phyloP scores from a whole-genome alignment of 2,888 invertebrate genomes.

The Parnassius mnemosyne region DNA sequence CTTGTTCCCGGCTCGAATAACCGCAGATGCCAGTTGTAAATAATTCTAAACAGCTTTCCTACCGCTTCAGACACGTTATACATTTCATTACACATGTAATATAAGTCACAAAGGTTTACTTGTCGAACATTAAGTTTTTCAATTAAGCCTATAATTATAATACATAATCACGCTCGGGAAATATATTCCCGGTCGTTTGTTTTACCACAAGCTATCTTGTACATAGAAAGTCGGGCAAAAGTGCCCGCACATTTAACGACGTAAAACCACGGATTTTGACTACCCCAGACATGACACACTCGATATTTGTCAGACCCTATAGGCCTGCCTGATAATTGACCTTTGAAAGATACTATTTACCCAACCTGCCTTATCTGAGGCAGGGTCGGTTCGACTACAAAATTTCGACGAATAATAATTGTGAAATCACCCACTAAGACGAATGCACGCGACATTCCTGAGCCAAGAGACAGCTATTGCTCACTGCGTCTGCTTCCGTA shows the following conservation, averaged over 20 bases:
- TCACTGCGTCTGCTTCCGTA: slow-evolving; percentile 7
- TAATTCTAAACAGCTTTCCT: slow-evolving; percentile 60
- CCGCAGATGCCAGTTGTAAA: slow-evolving; percentile 56
- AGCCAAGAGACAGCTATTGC: slow-evolving; percentile 18
- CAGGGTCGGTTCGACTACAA: slow-evolving; percentile 3
- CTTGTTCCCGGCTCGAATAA: slow-evolving; percentile 45
- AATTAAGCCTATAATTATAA: slow-evolving; percentile 50
- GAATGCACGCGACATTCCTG: slow-evolving; percentile 15
- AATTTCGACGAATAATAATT: slow-evolving; percentile 9
- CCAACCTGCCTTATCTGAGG: neutral
- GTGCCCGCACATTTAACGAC: neutral
- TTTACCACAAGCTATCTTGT: slow-evolving; percentile 5
- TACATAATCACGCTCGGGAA: slow-evolving; percentile 11
- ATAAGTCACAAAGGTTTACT: slow-evolving; percentile 47
- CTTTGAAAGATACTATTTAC: neutral
- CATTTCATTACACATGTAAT: slow-evolving; percentile 65
- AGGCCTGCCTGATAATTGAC: slow-evolving; percentile 2
- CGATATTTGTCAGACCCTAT: neutral
- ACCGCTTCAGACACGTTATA: slow-evolving; percentile 70
- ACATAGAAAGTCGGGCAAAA: neutral
- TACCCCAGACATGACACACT: neutral
- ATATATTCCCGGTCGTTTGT: slow-evolving; percentile 6
- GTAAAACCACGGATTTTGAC: slow-evolving; percentile 15
- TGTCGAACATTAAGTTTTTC: slow-evolving; percentile 36
- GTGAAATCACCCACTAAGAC: slow-evolving; percentile 9